Base-by-base conservation (phyloP, 64 coral and sea anemone species). In the Montipora efflorescens region DNA sequence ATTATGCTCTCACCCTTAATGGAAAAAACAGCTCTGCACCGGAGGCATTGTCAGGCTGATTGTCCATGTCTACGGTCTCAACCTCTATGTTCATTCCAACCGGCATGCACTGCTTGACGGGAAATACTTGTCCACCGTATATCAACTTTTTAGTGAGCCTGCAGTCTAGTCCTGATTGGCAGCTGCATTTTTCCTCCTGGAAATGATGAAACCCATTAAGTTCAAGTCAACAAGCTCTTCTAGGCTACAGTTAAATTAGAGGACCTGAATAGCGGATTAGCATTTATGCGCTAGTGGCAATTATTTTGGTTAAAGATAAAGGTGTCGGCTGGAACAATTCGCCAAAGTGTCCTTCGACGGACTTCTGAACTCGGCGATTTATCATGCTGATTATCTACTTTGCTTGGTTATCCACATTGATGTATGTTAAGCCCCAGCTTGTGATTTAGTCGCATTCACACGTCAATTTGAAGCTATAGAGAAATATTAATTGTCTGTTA, bases 31-130 rank as follows among this genome's bases (percentile, higher is more conserved):
- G 88, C 48, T 46, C 45, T 15, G 16, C 51, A 3, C 86, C 49
- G 14, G 67, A n/a, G 13, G 25, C 25, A 15, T 76, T 48, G 25
- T 12, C 51, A 12, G 73, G 18, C 12, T 51, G 86, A 22, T 88
- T 43, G 23, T 76, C 52, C 11, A 76, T 46, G 47, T 75, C 73
- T 0, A 74, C 70, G 2, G 47, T 75, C 59, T 84, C 81, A 1
- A 68, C 61, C 9, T 84, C 81, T 45, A 84, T 84, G 2, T 67
- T 59, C 55, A 66, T 28, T 16, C 59, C 81, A 3, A 12, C 15
- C 13, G 61, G 81, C 81, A 84, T 84, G 81, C 81, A 69, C 14
- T 84, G 81, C 14, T 68, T 84, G 0, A 84, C 81, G 9, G 61
- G 59, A 28, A 68, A 46, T 5, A 47, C 22, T 2, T 84, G 25